Percentiles rank a stretch among this genome's conserved stretches.
These are phyloP conservation scores for Gymnothorax javanicus DNA, from an alignment of 2,797 vertebrate genomes.

Conservation along the genomic window DNA sequence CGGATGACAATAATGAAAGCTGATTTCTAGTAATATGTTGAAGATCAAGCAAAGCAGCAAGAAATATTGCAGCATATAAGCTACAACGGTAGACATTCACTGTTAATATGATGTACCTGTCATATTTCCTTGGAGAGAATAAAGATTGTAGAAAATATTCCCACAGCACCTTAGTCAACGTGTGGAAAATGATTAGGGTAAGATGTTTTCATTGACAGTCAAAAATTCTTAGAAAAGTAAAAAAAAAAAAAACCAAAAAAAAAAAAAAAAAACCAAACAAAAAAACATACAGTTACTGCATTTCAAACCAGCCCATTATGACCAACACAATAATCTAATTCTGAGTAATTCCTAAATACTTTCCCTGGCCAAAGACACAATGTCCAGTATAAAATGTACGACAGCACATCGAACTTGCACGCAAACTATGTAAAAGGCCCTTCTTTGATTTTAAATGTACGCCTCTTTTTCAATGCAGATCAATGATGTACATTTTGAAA, in stretches of 20 bases:
- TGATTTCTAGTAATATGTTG: constrained; percentile 51
- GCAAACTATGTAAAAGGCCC: constrained; percentile 27
- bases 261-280: constrained; percentile 37
- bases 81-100: constrained; percentile 65
- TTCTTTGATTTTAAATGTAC: constrained; percentile 28
- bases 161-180: constrained; percentile 50
- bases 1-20: constrained; percentile 46
- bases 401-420: constrained; percentile 53
- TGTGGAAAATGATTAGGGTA: constrained; percentile 52
- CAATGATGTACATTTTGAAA: constrained; percentile 13
- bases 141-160: constrained; percentile 41
- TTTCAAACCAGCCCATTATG: constrained; percentile 35
- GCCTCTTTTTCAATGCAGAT: constrained; percentile 37
- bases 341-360: constrained; percentile 4
- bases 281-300: constrained; percentile 46
- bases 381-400: constrained; percentile 65
- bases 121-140: constrained; percentile 33
- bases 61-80: constrained; percentile 38
- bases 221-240: constrained; percentile 54
- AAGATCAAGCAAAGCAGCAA: constrained; percentile 54
- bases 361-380: constrained; percentile 32
- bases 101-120: constrained; percentile 44
- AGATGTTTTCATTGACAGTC: constrained; percentile 43
- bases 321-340: constrained; percentile 28
- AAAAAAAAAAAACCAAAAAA: constrained; percentile 38